Conservation (phyloP, 2,113 vertebrate genomes). For the Crocuta crocuta region DNA sequence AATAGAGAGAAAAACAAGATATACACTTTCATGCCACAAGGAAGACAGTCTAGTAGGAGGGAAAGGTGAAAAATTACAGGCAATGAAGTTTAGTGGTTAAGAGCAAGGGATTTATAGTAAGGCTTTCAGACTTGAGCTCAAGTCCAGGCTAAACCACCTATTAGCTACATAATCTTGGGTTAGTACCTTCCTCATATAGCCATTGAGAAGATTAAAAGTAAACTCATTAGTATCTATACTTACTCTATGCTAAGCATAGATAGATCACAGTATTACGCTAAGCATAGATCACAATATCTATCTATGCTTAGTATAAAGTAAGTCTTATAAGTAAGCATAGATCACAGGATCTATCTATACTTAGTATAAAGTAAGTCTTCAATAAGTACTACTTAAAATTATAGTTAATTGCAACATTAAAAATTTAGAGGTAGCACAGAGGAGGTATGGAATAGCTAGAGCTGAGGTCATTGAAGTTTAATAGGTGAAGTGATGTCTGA, state of each 20-base stretch:
- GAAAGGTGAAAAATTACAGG: neutral
- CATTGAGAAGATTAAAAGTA: neutral
- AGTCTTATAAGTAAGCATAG: neutral
- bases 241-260: neutral
- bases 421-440: neutral
- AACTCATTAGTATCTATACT: neutral
- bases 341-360: neutral
- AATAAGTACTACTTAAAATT: neutral
- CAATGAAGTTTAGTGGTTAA: neutral
- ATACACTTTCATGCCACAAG: neutral
- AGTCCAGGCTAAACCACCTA: neutral
- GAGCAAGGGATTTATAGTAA: neutral
- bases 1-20: neutral
- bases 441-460: neutral
- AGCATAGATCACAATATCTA: neutral
- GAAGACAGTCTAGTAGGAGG: neutral
- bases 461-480: neutral
- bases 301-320: neutral
- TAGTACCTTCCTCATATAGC: neutral
- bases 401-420: neutral
- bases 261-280: neutral
- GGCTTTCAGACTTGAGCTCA: neutral
- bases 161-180: neutral
- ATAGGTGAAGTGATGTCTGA: neutral
- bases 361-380: neutral